Conservation (phyloP, 2,113 vertebrate genomes). For the Rutilus rutilus region DNA sequence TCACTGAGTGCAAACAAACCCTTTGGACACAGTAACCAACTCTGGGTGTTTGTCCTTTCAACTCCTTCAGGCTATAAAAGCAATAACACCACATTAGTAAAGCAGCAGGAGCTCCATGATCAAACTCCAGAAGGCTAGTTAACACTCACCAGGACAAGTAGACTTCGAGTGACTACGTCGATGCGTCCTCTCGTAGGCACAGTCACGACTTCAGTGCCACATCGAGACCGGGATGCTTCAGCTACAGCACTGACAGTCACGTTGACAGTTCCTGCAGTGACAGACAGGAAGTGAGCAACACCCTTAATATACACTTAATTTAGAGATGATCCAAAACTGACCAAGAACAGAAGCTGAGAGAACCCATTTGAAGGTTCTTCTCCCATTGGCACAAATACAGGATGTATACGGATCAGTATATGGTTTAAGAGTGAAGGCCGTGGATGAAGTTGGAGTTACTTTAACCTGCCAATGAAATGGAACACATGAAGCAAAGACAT, state of each 20-base stretch:
- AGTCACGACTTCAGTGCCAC: constrained; percentile 71
- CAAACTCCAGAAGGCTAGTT: not conserved
- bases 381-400: constrained; percentile 71
- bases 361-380: constrained; percentile 73
- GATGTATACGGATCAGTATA: constrained; percentile 65
- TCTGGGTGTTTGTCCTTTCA: constrained; percentile 67
- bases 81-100: not conserved
- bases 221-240: constrained; percentile 62
- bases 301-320: too few species aligned
- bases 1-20: constrained; percentile 58
- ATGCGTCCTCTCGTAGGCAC: constrained; percentile 76
- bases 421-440: constrained; percentile 69
- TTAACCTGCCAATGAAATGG: constrained; percentile 69
- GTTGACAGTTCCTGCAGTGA: constrained; percentile 72
- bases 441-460: constrained; percentile 66
- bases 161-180: constrained; percentile 75
- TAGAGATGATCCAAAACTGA: not conserved
- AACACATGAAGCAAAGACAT: not conserved
- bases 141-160: constrained; percentile 80
- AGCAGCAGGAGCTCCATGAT: not conserved
- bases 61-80: constrained; percentile 72
- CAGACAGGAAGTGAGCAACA: not conserved
- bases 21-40: constrained; percentile 72
- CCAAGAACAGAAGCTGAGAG: constrained; percentile 56
- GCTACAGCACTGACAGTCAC: constrained; percentile 79